A percentile compares a stretch with the other conserved stretches of the same genome.
These are phyloP conservation scores for Drosophila anomalata DNA, from an alignment of 2,888 invertebrate genomes.

Conservation along the genomic window DNA sequence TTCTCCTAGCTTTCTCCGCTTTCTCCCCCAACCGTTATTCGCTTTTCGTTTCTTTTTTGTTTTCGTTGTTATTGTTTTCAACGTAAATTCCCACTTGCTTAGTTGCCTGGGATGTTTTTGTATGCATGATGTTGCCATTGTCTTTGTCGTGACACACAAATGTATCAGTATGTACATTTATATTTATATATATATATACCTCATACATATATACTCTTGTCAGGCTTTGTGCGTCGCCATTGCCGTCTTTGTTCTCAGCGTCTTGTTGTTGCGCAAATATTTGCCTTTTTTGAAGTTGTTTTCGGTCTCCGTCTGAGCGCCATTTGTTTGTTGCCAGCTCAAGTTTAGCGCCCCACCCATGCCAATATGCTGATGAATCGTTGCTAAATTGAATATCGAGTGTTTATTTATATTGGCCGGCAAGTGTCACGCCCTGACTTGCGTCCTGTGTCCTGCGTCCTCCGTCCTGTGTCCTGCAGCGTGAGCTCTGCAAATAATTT, in stretches of 20 bases:
- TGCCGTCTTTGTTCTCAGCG: constrained; percentile 45
- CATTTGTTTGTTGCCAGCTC: constrained; percentile 74
- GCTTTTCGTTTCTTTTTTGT: constrained; percentile 42
- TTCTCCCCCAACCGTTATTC: constrained; percentile 20
- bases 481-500: constrained; percentile 51
- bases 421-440: constrained; percentile 40
- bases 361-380: constrained; percentile 66
- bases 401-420: constrained; percentile 71
- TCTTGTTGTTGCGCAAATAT: constrained; percentile 67
- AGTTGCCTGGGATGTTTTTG: constrained; percentile 54
- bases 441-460: constrained; percentile 1
- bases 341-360: constrained; percentile 28
- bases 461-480: constrained; percentile 9
- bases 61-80: constrained; percentile 69
- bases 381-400: constrained; percentile 74
- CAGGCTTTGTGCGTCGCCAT: constrained; percentile 43
- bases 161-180: constrained; percentile 12
- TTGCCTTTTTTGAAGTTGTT: constrained; percentile 78
- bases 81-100: constrained; percentile 75
- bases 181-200: not conserved
- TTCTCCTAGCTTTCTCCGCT: constrained; percentile 3
- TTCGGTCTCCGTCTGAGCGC: constrained; percentile 63
- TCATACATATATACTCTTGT: constrained; percentile 4
- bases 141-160: constrained; percentile 52
- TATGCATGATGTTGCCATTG: constrained; percentile 55